Conservation (phyloP, 2,113 vertebrate genomes). For the Noturus placidus region DNA sequence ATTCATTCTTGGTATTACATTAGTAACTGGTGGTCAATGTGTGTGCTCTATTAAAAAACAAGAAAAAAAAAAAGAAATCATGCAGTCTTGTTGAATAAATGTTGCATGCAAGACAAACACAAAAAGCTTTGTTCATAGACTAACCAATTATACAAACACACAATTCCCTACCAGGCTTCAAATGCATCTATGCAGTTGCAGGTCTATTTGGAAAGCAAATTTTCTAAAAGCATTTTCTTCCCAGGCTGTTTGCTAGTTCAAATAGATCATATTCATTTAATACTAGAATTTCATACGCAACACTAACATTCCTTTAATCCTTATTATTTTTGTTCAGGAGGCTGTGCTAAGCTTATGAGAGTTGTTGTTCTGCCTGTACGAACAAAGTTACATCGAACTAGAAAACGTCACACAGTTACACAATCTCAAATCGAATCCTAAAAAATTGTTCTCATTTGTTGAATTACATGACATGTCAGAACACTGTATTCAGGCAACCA, state of each 20-base stretch:
- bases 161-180: background rate
- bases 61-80: background rate
- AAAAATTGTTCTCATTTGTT: constrained; percentile 20
- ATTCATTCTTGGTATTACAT: background rate
- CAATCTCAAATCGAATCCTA: background rate
- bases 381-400: constrained; percentile 64
- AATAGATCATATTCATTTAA: background rate
- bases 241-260: background rate
- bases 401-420: constrained; percentile 11
- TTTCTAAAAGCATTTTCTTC: constrained; percentile 23
- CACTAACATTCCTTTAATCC: background rate
- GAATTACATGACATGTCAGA: constrained; percentile 3
- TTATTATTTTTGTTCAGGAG: background rate
- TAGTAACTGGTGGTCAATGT: background rate
- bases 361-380: constrained; percentile 58
- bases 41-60: background rate
- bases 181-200: background rate
- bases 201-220: background rate
- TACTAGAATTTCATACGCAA: constrained; percentile 7
- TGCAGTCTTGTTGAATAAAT: constrained; percentile 30
- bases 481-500: constrained; percentile 26
- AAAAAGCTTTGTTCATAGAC: constrained; percentile 11
- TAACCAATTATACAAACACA: background rate
- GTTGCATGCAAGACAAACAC: constrained; percentile 41
- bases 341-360: constrained; percentile 43